Evolutionary conservation across 2,113 vertebrate species (phyloP).

Genomic region (Albula glossodonta): DNA sequence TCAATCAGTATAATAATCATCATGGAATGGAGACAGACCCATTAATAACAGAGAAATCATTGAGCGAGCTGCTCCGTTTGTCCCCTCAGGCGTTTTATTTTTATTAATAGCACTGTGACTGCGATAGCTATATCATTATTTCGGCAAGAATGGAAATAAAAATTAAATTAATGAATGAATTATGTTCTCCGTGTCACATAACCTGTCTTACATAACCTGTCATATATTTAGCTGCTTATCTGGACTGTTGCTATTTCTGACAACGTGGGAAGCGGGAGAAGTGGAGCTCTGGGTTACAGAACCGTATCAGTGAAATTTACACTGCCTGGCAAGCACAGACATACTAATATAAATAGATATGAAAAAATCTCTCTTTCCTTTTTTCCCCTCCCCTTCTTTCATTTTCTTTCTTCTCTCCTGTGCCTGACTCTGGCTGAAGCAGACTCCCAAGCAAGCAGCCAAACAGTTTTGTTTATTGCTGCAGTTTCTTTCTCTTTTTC

Average conservation of each 20-base stretch:
- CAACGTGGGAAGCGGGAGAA: conserved; percentile 15
- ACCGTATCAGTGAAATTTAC: conserved; percentile 31
- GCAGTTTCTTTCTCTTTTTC: background rate
- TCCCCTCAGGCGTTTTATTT: background rate
- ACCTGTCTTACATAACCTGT: conserved; percentile 29
- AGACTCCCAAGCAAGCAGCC: background rate
- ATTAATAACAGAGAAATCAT: conserved; percentile 35
- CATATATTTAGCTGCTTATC: conserved; percentile 37
- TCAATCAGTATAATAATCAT: conserved; percentile 39
- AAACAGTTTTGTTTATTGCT: conserved; percentile 23
- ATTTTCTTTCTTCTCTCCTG: conserved; percentile 4
- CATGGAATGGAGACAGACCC: conserved; percentile 13
- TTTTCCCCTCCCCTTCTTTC: background rate
- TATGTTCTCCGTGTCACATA: conserved; percentile 21
- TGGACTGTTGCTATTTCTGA: conserved; percentile 30
- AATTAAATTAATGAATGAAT: conserved; percentile 42
- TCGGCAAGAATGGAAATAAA: conserved; percentile 20
- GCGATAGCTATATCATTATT: conserved; percentile 37
- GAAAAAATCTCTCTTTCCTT: conserved; percentile 20
- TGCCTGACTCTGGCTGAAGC: background rate
- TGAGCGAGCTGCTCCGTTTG: background rate
- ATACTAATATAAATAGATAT: conserved; percentile 24
- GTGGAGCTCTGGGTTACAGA: conserved; percentile 25
- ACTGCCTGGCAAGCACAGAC: conserved; percentile 13
- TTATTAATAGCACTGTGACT: conserved; percentile 32